phyloP scores from a whole-genome alignment of 2,888 invertebrate genomes.

The Phaedon cochleariae region DNA sequence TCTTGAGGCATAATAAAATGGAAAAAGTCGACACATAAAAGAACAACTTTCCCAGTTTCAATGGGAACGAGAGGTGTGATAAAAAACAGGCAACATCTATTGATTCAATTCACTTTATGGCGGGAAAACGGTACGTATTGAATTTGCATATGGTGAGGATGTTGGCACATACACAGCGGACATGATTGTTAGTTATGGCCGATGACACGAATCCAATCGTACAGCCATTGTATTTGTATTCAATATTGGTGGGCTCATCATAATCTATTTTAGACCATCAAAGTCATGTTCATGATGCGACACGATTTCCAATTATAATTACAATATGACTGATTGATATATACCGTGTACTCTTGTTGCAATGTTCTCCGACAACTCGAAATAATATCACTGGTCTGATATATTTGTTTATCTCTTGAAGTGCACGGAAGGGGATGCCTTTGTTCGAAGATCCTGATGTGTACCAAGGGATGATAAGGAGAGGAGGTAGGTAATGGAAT shows the following conservation, averaged over 20 bases:
- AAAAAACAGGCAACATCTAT: background rate
- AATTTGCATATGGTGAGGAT: background rate
- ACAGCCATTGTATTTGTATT: background rate
- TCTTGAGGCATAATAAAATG: constrained; percentile 33
- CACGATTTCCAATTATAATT: background rate
- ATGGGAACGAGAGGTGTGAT: constrained; percentile 33
- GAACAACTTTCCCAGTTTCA: constrained; percentile 40
- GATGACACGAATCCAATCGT: background rate
- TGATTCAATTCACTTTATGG: background rate
- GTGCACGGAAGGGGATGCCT: too few species aligned
- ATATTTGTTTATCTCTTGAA: too few species aligned
- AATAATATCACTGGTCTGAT: too few species aligned
- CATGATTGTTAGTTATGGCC: background rate
- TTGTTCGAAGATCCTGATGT: too few species aligned
- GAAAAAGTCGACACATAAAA: constrained; percentile 35
- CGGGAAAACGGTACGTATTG: too few species aligned
- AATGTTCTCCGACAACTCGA: too few species aligned
- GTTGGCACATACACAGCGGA: background rate
- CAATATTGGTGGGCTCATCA: background rate
- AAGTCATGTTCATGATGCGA: background rate
- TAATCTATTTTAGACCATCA: background rate
- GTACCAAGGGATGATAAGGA: too few species aligned
- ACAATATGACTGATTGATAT: background rate
- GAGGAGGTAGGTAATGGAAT: too few species aligned
- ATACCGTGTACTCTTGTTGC: background rate